Evolutionary conservation across 2,113 vertebrate genomes (phyloP).

Genomic region (Coregonus clupeaformis): DNA sequence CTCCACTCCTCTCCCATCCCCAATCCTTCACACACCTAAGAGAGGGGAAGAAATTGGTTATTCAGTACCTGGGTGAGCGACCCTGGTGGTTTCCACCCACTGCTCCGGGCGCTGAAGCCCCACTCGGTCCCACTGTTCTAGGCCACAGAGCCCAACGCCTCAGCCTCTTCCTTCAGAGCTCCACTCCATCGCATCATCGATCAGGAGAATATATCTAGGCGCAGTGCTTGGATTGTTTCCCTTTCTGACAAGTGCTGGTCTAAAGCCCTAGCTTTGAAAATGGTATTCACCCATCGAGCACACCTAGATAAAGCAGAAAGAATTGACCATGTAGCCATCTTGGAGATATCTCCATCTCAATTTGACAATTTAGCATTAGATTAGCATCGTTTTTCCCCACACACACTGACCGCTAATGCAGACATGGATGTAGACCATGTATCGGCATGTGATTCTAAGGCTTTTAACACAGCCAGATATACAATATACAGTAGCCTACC

Average conservation of each 20-base stretch:
- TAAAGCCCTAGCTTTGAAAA: no score
- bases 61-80: constrained; percentile 15
- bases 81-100: constrained; percentile 38
- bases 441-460: not conserved
- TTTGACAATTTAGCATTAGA: not conserved
- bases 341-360: constrained; percentile 2
- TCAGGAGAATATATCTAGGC: not conserved
- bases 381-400: not conserved
- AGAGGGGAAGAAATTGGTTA: constrained; percentile 48
- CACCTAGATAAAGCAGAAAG: not conserved
- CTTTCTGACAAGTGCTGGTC: no score
- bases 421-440: not conserved
- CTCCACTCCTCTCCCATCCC: constrained; percentile 35
- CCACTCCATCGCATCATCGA: not conserved
- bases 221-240: not conserved
- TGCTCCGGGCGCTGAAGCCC: constrained; percentile 5
- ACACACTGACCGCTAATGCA: not conserved
- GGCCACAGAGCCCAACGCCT: constrained; percentile 12
- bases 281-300: no score
- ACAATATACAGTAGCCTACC: no score
- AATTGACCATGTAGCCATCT: not conserved
- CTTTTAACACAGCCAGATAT: no score
- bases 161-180: not conserved
- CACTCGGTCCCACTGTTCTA: constrained; percentile 12
- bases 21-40: constrained; percentile 51